Evolutionary conservation across 2,113 vertebrate species (phyloP), one percentile per base, ranked within the genome.

Genomic region (Microtus oregoni): DNA sequence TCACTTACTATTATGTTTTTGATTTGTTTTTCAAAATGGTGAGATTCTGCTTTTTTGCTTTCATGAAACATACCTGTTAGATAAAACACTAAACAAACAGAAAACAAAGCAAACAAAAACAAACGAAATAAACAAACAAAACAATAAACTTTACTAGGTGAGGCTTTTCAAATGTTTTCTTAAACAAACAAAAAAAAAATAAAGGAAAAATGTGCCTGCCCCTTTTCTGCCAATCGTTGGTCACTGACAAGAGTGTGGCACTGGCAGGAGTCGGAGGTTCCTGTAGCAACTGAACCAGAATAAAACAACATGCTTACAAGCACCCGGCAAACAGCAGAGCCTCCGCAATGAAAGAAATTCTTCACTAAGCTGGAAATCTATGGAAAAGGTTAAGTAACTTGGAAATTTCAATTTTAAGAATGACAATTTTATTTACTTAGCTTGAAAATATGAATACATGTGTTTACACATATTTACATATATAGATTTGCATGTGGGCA

Each of bases 361-460:
- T 96, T 86, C 20, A 52, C 44, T 4, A 24, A 72, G 30, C 22
- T 90, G 17, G 20, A 92, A 88, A 93, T 75, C n/a, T 65, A 83
- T 76, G 28, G 67, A 5, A 24, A n/a, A 92, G 38, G 17, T n/a
- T 76, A 2, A 93, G 61, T 91, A 82, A 35, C 65, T 92, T 86
- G 55, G n/a, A 81, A 75, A 70, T 92, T 86, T 78, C 61, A 86
- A 26, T 90, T 65, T 76, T 6, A 86, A 91, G 90, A 90, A 55
- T 72, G 44, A 77, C 72, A 82, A 85, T 87, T 70, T 13, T 87
- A 19, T 58, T 58, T 58, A 41, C 8, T 44, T 78, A 61, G 15
- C 50, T 82, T 32, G 38, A 38, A 86, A 91, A 5, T 89, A 50
- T 24, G 32, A 68, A 32, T 35, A 32, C 14, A 68, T 32, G 11